Evolutionary conservation across 2,888 invertebrate genomes (phyloP), one percentile per base, ranked within the genome.

Genomic region (Timema podura): DNA sequence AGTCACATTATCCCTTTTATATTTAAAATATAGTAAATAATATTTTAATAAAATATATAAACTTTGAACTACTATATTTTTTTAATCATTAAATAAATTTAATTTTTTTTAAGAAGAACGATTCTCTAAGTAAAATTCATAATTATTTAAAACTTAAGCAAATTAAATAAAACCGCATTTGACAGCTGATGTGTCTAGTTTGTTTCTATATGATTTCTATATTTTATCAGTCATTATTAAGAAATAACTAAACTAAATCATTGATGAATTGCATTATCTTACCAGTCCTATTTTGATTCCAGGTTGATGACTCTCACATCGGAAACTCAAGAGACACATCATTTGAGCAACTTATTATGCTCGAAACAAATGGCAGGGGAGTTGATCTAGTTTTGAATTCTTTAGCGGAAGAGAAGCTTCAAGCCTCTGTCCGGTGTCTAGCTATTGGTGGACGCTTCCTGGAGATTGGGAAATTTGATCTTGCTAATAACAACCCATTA

Each of bases 371-470:
- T 8, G 96, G 97, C 11, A 85, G 85, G 75, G 96, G 97, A 51
- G 97, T 98, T 0, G 93, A 98, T 78, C 82, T 96, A 68, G 92
- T 98, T 13, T 82, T 95, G 8, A 98, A 98, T 80, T 96, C 96
- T 0, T 82, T 98, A 61, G 89, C 96, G 0, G 96, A 95, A 77
- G 96, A 98, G 64, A 97, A 97, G 80, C 84, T 97, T 0, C 85
- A 87, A 77, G 91, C 89, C 0, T 89, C 89, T 0, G 79, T 88
- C 0, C 82, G 88, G 5, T 90, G 89, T 74, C 79, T 90, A 10
- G 86, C 84, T 0, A 75, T 75, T 3, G 82, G 84, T 0, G 89
- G 94, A 10, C 83, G 89, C 70, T 95, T 95, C 80, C 80, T 94
- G 66, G 94, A 95, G 82, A 94, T 95, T 72, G 94, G 95, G 64